A percentile compares a stretch with the other conserved stretches of the same genome.
phyloP scores from a whole-genome alignment of 2,797 vertebrate species.

The Choloepus didactylus region DNA sequence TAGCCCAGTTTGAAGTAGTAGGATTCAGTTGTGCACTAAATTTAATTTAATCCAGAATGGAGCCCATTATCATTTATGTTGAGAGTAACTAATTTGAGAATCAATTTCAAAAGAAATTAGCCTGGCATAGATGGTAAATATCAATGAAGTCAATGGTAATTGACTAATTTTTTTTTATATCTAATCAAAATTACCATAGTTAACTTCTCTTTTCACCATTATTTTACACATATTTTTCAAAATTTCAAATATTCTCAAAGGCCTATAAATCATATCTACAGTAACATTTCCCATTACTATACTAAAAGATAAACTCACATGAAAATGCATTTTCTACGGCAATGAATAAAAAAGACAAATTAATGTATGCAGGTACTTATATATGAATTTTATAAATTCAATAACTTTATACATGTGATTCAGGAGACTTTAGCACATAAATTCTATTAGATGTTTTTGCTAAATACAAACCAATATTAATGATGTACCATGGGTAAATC shows the following conservation, averaged over 20 bases:
- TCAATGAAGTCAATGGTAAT: neutral
- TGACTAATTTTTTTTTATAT: neutral
- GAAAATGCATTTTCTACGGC: conserved; percentile 5
- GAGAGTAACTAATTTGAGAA: neutral
- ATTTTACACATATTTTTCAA: conserved; percentile 26
- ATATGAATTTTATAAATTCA: neutral
- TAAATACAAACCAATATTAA: neutral
- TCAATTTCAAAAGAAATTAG: conserved; percentile 50
- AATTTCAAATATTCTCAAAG: neutral
- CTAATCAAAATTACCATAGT: neutral
- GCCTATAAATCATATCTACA: neutral
- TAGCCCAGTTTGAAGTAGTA: neutral
- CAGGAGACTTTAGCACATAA: conserved; percentile 24
- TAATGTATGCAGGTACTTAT: neutral
- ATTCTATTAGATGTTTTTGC: neutral
- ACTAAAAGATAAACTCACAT: neutral
- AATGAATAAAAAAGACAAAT: neutral
- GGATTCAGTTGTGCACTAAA: neutral
- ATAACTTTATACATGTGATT: neutral
- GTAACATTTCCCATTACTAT: neutral
- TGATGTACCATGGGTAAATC: neutral
- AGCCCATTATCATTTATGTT: neutral
- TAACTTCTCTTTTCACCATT: neutral
- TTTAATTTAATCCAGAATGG: conserved; percentile 12
- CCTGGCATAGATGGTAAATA: neutral